Evolutionary conservation across 2,113 vertebrate species (phyloP).

Genomic region (Datnioides undecimradiatus): DNA sequence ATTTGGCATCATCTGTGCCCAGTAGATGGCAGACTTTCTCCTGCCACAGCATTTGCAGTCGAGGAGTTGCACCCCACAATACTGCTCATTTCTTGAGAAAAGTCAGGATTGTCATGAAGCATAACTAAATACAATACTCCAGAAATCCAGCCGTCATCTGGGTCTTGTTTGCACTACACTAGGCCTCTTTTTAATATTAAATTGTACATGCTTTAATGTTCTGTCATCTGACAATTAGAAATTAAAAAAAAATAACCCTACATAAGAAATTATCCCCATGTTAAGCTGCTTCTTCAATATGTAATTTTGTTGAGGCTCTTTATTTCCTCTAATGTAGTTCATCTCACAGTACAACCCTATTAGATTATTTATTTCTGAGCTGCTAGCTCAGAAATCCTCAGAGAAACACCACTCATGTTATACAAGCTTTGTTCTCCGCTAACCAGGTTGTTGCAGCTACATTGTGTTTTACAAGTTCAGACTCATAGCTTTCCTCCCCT

Average conservation of each 20-base stretch:
- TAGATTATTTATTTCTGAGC: slow-evolving; percentile 72
- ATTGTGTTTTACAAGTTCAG: slow-evolving; percentile 53
- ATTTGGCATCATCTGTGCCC: slow-evolving; percentile 28
- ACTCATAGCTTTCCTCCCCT: slow-evolving; percentile 16
- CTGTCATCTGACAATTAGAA: background rate
- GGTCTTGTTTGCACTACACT: background rate
- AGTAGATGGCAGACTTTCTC: slow-evolving; percentile 77
- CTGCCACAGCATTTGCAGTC: slow-evolving; percentile 25
- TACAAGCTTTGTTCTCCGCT: slow-evolving; percentile 66
- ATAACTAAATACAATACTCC: background rate
- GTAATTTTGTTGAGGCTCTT: slow-evolving; percentile 35
- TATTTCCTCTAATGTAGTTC: slow-evolving; percentile 44
- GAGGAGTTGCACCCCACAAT: background rate
- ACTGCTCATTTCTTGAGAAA: background rate
- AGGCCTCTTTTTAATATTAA: background rate
- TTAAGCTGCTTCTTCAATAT: slow-evolving; percentile 36
- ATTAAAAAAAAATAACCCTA: background rate
- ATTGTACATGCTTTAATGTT: slow-evolving; percentile 27
- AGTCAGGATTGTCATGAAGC: background rate
- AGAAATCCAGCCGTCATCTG: background rate
- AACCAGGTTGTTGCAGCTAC: slow-evolving; percentile 67
- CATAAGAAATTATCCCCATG: background rate
- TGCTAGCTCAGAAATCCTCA: slow-evolving; percentile 58
- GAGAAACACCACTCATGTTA: slow-evolving; percentile 64
- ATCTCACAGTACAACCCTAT: slow-evolving; percentile 45